Conservation (phyloP, 30 jellyfish, hydroid and myxozoan genomes). For the Haliclystus octoradiatus region DNA sequence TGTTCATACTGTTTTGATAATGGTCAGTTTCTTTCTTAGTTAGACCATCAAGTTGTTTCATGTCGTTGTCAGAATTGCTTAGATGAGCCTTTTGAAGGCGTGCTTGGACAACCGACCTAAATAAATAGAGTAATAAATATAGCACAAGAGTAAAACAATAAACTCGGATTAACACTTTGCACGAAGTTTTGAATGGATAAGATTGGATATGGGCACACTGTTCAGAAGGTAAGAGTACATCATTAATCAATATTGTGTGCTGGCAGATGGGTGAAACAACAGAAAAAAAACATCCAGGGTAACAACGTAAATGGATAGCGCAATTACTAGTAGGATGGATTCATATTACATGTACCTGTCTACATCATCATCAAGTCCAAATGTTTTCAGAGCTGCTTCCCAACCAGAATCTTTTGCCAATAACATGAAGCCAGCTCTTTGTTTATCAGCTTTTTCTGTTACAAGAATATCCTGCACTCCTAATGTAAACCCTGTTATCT, state of each 20-base stretch:
- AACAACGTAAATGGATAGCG: too few species aligned
- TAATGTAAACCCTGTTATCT: slow-evolving; percentile 79
- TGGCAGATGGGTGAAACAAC: too few species aligned
- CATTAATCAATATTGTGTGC: too few species aligned
- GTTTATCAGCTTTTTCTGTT: slow-evolving; percentile 56
- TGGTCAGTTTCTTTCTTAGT: slow-evolving; percentile 79
- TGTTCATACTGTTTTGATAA: slow-evolving; percentile 73
- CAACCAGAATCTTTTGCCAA: slow-evolving; percentile 74
- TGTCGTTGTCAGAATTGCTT: slow-evolving; percentile 61
- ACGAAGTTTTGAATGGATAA: too few species aligned
- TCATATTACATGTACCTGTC: slow-evolving; percentile 26
- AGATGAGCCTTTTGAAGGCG: slow-evolving; percentile 87
- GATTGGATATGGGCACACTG: too few species aligned
- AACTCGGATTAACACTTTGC: too few species aligned
- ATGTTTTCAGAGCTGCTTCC: slow-evolving; percentile 69
- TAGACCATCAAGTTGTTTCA: slow-evolving; percentile 71
- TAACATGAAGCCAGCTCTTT: slow-evolving; percentile 50
- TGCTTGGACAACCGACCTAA: slow-evolving; percentile 52
- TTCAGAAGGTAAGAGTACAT: too few species aligned
- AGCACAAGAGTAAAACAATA: too few species aligned
- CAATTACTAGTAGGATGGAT: too few species aligned
- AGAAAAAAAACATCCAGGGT: too few species aligned
- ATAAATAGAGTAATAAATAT: not conserved
- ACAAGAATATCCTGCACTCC: slow-evolving; percentile 95
- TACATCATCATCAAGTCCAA: slow-evolving; percentile 50